A percentile compares a stretch with the other conserved stretches of the same genome.
phyloP scores from a whole-genome alignment of 1,140 invertebrate genomes.

The Drosophila kepulauana region DNA sequence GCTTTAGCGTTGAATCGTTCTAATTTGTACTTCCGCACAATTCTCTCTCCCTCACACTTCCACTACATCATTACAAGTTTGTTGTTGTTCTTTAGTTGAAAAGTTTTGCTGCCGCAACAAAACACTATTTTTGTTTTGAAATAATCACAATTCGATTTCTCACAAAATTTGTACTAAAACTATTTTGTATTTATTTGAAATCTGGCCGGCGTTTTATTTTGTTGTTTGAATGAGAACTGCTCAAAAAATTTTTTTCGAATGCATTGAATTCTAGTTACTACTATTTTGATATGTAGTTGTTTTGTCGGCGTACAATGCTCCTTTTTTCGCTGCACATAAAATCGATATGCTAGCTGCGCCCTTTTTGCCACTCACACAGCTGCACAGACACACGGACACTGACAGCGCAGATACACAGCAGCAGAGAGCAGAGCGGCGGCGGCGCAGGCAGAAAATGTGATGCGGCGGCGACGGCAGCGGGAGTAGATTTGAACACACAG shows the following conservation, averaged over 20 bases:
- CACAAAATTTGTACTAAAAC: conserved; percentile 10
- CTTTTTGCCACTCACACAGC: conserved; percentile 67
- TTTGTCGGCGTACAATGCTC: conserved; percentile 64
- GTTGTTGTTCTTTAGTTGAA: conserved; percentile 18
- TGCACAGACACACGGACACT: conserved; percentile 21
- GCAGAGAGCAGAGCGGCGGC: conserved; percentile 22
- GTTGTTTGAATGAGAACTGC: too few relatives aligned
- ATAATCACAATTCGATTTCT: conserved; percentile 12
- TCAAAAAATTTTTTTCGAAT: conserved; percentile 4
- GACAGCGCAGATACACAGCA: conserved; percentile 70
- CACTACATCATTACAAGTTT: conserved; percentile 5
- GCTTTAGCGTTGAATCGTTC: conserved; percentile 48
- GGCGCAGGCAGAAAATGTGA: conserved; percentile 29
- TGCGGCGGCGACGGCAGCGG: conserved; percentile 19
- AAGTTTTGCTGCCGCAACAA: conserved; percentile 47
- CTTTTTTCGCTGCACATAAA: conserved; percentile 64
- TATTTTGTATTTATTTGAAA: conserved; percentile 35
- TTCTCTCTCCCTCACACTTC: conserved; percentile 24
- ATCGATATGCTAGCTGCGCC: conserved; percentile 77
- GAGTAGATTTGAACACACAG: conserved; percentile 59
- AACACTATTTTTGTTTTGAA: conserved; percentile 18
- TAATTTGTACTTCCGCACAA: conserved; percentile 70
- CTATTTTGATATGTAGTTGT: conserved; percentile 19
- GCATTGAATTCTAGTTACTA: conserved; percentile 19
- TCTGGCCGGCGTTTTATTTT: conserved; percentile 64